These are phyloP conservation scores for Cabera pusaria DNA, from an alignment of 2,888 invertebrate species.

Conservation along the genomic window DNA sequence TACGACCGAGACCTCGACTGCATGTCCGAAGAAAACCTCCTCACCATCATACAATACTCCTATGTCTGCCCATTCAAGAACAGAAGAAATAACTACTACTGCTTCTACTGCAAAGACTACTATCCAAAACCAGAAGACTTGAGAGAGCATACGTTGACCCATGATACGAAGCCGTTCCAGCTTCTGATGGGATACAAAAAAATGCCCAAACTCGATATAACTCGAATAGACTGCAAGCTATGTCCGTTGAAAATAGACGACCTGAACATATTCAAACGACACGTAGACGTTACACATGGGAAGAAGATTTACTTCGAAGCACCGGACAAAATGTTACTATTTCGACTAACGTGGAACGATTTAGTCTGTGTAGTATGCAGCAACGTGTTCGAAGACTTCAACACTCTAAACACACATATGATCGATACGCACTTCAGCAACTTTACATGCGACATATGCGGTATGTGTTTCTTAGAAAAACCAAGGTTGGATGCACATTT, in stretches of 20 bases:
- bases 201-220: constrained; percentile 74
- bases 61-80: constrained; percentile 75
- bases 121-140: constrained; percentile 72
- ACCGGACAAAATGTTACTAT: constrained; percentile 66
- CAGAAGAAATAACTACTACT: constrained; percentile 70
- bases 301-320: constrained; percentile 75
- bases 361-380: constrained; percentile 71
- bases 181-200: constrained; percentile 71
- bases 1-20: constrained; percentile 70
- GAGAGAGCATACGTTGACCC: constrained; percentile 65
- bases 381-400: constrained; percentile 71
- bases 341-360: constrained; percentile 69
- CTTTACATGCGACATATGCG: constrained; percentile 70
- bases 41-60: constrained; percentile 71
- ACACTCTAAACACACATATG: constrained; percentile 70
- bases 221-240: constrained; percentile 66
- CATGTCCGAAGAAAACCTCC: constrained; percentile 71
- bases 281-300: constrained; percentile 62
- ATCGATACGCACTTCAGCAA: constrained; percentile 70
- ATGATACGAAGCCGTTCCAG: constrained; percentile 73
- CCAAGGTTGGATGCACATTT: constrained; percentile 74
- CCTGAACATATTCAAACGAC: constrained; percentile 61
- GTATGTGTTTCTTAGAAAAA: constrained; percentile 75
- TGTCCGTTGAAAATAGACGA: constrained; percentile 65
- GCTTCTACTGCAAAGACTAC: constrained; percentile 75